These are phyloP conservation scores for Micromesistius poutassou DNA, from an alignment of 2,797 vertebrate species.

Conservation along the genomic window DNA sequence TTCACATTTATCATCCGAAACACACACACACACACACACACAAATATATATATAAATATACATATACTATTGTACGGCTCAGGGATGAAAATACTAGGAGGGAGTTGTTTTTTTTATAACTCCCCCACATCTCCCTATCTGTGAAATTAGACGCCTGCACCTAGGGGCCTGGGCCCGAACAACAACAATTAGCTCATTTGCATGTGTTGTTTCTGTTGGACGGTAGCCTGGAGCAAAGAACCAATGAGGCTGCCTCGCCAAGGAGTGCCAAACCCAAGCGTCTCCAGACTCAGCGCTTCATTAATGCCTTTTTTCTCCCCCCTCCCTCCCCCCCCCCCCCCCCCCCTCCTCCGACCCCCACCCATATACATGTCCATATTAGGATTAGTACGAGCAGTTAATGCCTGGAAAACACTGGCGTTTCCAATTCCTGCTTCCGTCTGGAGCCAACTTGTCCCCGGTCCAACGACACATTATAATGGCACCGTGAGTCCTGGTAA, in stretches of 20 bases:
- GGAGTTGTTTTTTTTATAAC: background rate
- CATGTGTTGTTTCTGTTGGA: slow-evolving; percentile 57
- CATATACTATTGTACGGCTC: slow-evolving; percentile 14
- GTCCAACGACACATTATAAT: background rate
- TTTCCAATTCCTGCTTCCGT: background rate
- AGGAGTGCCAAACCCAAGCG: background rate
- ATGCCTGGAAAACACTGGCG: background rate
- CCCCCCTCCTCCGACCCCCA: background rate
- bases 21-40: slow-evolving; percentile 15
- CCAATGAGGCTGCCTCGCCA: slow-evolving; percentile 43
- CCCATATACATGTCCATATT: slow-evolving; percentile 32
- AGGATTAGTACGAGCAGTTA: slow-evolving; percentile 33
- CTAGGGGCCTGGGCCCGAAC: slow-evolving; percentile 3
- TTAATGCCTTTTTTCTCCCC: slow-evolving; percentile 50
- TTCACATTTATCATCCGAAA: slow-evolving; percentile 71
- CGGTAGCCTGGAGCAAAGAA: slow-evolving; percentile 48
- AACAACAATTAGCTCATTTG: slow-evolving; percentile 57
- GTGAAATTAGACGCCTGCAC: background rate
- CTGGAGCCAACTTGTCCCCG: background rate
- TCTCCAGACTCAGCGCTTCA: slow-evolving; percentile 34
- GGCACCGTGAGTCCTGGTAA: background rate
- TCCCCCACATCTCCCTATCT: slow-evolving; percentile 9
- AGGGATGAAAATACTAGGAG: background rate
- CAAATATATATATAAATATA: slow-evolving; percentile 21
- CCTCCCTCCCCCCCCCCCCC: background rate